Evolutionary conservation across 2,113 vertebrate species (phyloP).

Genomic region (Crotalus helleri): DNA sequence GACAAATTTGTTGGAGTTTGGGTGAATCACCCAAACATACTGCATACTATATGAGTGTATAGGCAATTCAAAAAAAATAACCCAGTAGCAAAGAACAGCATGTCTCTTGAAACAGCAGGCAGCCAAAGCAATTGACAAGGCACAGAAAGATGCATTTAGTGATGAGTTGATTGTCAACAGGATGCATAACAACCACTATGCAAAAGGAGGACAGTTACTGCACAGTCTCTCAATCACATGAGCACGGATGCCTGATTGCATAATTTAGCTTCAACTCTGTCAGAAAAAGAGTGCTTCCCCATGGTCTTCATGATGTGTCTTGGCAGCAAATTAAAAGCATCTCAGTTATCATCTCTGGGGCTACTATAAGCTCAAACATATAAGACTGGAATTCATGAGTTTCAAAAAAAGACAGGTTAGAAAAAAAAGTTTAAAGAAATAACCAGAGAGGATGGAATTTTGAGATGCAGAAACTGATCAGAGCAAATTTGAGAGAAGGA

Average conservation of each 20-base stretch:
- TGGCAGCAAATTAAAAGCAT: slow-evolving; percentile 9
- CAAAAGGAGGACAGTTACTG: background rate
- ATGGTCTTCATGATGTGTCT: background rate
- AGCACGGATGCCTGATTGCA: background rate
- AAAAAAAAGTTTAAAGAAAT: background rate
- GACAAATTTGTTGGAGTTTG: background rate
- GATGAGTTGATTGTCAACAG: slow-evolving; percentile 9
- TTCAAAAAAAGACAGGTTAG: background rate
- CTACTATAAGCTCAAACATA: background rate
- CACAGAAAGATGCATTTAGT: background rate
- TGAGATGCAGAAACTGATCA: background rate
- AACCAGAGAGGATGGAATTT: background rate
- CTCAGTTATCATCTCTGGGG: slow-evolving; percentile 14
- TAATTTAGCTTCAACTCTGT: background rate
- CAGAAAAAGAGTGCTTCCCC: slow-evolving; percentile 2
- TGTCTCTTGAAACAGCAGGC: slow-evolving; percentile 4
- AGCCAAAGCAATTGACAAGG: background rate
- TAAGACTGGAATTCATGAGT: background rate
- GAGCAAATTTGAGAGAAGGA: background rate
- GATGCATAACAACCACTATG: background rate
- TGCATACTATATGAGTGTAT: background rate
- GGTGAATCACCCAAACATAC: background rate
- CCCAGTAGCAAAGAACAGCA: background rate
- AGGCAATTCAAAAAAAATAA: background rate
- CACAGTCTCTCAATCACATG: background rate